Evolutionary conservation across 2,888 invertebrate species (phyloP).

Genomic region (Nemotelus nigrinus): DNA sequence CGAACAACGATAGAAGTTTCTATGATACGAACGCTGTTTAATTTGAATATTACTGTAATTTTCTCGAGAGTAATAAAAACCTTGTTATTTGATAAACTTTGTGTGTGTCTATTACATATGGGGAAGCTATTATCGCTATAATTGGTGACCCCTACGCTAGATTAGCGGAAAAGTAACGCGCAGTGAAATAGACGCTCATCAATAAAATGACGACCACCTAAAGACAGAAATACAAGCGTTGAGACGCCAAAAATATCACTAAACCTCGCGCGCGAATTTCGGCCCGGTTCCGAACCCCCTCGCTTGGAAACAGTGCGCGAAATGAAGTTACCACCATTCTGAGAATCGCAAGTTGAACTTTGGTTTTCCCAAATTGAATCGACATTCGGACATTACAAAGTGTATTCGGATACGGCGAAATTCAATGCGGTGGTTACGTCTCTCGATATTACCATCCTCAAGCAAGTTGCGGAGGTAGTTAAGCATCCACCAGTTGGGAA

Average conservation of each 20-base stretch:
- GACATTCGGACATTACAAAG: neutral
- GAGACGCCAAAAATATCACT: neutral
- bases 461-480: slow-evolving; percentile 8
- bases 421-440: neutral
- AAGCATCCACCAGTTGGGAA: neutral
- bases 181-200: too few species aligned
- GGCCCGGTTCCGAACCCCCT: neutral
- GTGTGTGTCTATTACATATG: too few species aligned
- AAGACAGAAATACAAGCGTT: neutral
- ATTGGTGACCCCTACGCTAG: too few species aligned
- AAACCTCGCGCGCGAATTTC: neutral
- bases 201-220: too few species aligned
- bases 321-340: neutral
- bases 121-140: too few species aligned
- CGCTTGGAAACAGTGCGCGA: neutral
- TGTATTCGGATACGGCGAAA: neutral
- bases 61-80: too few species aligned
- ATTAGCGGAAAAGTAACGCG: too few species aligned
- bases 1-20: too few species aligned
- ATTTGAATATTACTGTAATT: too few species aligned
- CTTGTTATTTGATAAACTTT: too few species aligned
- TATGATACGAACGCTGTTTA: too few species aligned
- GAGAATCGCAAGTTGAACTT: neutral
- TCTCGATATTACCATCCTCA: neutral
- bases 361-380: neutral